Percentiles rank a stretch among this genome's conserved stretches.
These are phyloP conservation scores for Tipula vernalis DNA, from an alignment of 2,888 invertebrate species.

Conservation along the genomic window DNA sequence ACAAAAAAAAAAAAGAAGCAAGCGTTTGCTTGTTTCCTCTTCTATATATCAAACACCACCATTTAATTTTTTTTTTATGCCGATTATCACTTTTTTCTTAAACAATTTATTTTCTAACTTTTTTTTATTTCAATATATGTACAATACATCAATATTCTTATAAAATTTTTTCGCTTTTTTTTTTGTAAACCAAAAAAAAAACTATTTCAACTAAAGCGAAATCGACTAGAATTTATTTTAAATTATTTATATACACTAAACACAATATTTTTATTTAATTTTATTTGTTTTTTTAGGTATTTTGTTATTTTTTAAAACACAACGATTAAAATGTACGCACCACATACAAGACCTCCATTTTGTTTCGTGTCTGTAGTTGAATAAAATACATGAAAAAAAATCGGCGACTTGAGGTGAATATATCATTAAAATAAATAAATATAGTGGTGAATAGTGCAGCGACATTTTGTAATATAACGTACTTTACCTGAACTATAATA, in stretches of 20 bases:
- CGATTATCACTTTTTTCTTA: slow-evolving; percentile 23
- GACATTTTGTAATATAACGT: neutral
- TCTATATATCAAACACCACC: slow-evolving; percentile 11
- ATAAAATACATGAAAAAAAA: slow-evolving; percentile 7
- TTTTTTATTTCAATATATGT: slow-evolving; percentile 5
- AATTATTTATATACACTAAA: slow-evolving; percentile 13
- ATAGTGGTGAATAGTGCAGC: neutral
- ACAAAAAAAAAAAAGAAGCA: slow-evolving; percentile 15
- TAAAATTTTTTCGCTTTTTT: slow-evolving; percentile 11
- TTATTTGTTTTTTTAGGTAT: neutral
- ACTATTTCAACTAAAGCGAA: slow-evolving; percentile 10
- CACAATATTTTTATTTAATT: neutral
- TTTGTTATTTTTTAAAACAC: slow-evolving; percentile 8
- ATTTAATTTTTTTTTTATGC: slow-evolving; percentile 23
- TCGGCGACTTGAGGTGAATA: slow-evolving; percentile 10
- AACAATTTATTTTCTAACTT: slow-evolving; percentile 11
- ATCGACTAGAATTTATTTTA: slow-evolving; percentile 17
- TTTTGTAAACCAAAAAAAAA: slow-evolving; percentile 6
- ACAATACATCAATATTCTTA: neutral
- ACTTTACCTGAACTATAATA: neutral
- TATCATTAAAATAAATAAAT: neutral
- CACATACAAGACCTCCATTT: slow-evolving; percentile 38
- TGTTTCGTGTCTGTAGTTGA: slow-evolving; percentile 24
- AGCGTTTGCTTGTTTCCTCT: slow-evolving; percentile 11
- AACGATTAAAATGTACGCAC: slow-evolving; percentile 33